Conservation (phyloP, 1,140 invertebrate genomes). For the Gerris buenoi region DNA sequence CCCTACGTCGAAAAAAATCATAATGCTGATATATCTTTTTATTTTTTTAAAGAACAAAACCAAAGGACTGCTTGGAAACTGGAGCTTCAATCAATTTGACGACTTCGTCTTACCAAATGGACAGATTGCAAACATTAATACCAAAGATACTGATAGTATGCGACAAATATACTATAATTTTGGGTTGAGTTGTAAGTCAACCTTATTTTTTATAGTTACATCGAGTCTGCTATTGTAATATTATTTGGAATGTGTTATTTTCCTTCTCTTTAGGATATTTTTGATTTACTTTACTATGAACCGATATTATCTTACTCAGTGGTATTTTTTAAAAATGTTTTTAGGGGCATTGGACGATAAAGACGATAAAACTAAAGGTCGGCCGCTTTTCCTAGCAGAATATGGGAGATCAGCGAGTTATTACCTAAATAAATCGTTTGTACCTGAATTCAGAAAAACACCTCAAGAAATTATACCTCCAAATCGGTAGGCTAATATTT, state of each 20-base stretch:
- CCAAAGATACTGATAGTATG: conserved; percentile 49
- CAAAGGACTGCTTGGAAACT: conserved; percentile 75
- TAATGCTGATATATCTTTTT: no score
- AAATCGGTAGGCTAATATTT: conserved; percentile 38
- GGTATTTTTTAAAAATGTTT: no score
- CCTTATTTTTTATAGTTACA: no score
- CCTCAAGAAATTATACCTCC: conserved; percentile 52
- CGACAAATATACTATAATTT: conserved; percentile 51
- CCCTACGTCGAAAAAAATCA: no score
- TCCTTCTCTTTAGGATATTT: no score
- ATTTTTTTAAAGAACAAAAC: conserved; percentile 62
- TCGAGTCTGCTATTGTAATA: no score
- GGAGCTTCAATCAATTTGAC: conserved; percentile 68
- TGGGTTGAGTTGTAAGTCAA: conserved; percentile 52
- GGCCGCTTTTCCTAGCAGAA: conserved; percentile 61
- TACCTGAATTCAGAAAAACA: conserved; percentile 50
- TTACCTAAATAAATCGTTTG: conserved; percentile 61
- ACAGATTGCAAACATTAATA: conserved; percentile 34
- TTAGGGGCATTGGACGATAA: conserved; percentile 64
- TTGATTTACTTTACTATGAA: no score
- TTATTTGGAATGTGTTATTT: no score
- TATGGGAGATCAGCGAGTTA: conserved; percentile 61
- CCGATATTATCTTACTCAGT: no score
- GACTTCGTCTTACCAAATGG: conserved; percentile 71
- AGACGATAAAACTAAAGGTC: conserved; percentile 47